Evolutionary conservation across 2,797 vertebrate genomes (phyloP).

Genomic region (Paedocypris micromegethes): DNA sequence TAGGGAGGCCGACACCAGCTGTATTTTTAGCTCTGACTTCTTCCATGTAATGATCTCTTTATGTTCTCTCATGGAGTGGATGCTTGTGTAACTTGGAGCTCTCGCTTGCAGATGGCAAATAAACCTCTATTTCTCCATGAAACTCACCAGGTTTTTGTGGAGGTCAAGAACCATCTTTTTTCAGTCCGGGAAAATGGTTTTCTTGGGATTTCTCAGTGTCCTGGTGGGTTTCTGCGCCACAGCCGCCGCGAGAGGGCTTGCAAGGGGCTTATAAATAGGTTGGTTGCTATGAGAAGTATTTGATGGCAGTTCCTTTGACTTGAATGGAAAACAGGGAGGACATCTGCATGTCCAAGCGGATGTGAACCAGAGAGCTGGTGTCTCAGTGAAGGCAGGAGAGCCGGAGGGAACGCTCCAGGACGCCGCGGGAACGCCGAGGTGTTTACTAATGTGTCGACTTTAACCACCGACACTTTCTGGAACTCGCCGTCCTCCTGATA

Average conservation of each 20-base stretch:
- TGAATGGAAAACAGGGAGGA: conserved; percentile 41
- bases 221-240: conserved; percentile 6
- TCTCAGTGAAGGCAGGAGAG: conserved; percentile 20
- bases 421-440: conserved; percentile 6
- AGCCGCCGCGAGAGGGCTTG: conserved; percentile 16
- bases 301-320: conserved; percentile 39
- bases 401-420: conserved; percentile 4
- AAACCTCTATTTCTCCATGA: conserved; percentile 3
- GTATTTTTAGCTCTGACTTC: conserved; percentile 38
- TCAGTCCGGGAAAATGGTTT: background rate
- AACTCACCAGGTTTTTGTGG: background rate
- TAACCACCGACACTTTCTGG: too few relatives aligned
- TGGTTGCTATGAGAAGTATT: conserved; percentile 48
- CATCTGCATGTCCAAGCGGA: conserved; percentile 25
- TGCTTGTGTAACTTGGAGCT: conserved; percentile 12
- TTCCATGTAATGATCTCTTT: conserved; percentile 30
- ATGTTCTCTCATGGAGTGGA: conserved; percentile 23
- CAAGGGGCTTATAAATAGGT: conserved; percentile 44
- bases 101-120: background rate
- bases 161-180: background rate
- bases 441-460: conserved; percentile 30
- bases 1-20: conserved; percentile 28
- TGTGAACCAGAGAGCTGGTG: conserved; percentile 27
- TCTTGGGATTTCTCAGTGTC: conserved; percentile 15
- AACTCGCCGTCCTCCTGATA: too few relatives aligned